These are phyloP conservation scores for Enteromius mattozi DNA, from an alignment of 2,797 vertebrate species.

Conservation along the genomic window DNA sequence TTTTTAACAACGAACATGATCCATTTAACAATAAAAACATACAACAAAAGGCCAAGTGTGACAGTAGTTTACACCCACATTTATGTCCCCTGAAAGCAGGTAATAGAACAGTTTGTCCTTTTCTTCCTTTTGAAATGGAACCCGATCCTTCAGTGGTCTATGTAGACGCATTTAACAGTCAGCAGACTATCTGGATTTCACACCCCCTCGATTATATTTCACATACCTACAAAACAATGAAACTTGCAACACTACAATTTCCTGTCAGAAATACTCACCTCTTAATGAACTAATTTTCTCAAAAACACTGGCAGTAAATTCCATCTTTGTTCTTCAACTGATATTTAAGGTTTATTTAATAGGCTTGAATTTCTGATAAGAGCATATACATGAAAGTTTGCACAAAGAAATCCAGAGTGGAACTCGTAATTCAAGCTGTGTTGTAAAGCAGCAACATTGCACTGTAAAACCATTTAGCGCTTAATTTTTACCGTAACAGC, in stretches of 20 bases:
- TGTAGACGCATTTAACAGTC: neutral
- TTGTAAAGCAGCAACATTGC: neutral
- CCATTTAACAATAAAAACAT: neutral
- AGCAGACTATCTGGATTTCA: neutral
- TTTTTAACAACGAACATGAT: neutral
- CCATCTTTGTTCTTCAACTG: neutral
- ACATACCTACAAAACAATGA: neutral
- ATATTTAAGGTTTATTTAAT: neutral
- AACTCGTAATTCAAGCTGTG: neutral
- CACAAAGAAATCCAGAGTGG: neutral
- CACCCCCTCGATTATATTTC: neutral
- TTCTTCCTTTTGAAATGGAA: neutral
- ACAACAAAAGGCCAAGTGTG: neutral
- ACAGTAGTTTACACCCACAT: constrained; percentile 7
- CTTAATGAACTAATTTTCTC: neutral
- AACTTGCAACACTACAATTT: neutral
- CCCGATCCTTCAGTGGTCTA: neutral
- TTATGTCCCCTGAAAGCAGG: neutral
- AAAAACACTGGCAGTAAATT: neutral
- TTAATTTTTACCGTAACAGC: neutral
- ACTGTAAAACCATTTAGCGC: neutral
- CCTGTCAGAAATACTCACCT: neutral
- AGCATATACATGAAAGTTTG: neutral
- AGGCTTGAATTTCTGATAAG: neutral
- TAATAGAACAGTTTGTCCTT: neutral